Evolutionary conservation across 1,140 invertebrate species (phyloP).

Genomic region (Scaptodrosophila lebanonensis): DNA sequence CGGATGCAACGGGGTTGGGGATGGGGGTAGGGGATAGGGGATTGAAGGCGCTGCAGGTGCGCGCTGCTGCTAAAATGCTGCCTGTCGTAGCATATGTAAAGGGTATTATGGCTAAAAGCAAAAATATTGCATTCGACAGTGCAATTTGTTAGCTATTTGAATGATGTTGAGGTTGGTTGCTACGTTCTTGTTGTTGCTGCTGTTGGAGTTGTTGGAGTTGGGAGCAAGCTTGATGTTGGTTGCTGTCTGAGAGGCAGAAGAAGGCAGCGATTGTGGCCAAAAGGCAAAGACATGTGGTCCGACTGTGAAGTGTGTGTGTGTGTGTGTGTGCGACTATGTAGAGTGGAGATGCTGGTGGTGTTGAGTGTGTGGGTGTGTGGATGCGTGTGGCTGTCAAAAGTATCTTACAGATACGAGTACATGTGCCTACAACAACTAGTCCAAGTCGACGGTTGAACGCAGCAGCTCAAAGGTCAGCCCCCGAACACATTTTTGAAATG

Average conservation of each 20-base stretch:
- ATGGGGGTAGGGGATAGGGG: background rate
- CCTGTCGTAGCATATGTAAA: constrained; percentile 70
- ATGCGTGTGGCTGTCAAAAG: background rate
- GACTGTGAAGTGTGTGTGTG: background rate
- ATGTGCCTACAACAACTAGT: no score
- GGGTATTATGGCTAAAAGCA: constrained; percentile 75
- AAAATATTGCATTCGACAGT: constrained; percentile 75
- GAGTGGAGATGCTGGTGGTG: constrained; percentile 32
- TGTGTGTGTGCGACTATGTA: background rate
- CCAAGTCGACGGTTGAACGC: no score
- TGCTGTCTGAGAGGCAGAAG: no score
- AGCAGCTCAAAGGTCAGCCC: no score
- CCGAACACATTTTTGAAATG: no score
- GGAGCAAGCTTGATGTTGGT: no score
- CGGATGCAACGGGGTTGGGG: no score
- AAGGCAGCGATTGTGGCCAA: no score
- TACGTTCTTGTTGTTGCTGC: no score
- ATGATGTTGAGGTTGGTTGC: constrained; percentile 50
- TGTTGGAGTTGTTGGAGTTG: no score
- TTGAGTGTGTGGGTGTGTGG: constrained; percentile 22
- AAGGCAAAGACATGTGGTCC: background rate
- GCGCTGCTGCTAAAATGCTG: constrained; percentile 2
- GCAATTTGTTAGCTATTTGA: constrained; percentile 74
- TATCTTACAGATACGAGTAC: no score
- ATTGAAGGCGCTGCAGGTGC: background rate